Evolutionary conservation across 1,140 invertebrate species (phyloP), one percentile per base, ranked within the genome.

Genomic region (Drosophila tristis): DNA sequence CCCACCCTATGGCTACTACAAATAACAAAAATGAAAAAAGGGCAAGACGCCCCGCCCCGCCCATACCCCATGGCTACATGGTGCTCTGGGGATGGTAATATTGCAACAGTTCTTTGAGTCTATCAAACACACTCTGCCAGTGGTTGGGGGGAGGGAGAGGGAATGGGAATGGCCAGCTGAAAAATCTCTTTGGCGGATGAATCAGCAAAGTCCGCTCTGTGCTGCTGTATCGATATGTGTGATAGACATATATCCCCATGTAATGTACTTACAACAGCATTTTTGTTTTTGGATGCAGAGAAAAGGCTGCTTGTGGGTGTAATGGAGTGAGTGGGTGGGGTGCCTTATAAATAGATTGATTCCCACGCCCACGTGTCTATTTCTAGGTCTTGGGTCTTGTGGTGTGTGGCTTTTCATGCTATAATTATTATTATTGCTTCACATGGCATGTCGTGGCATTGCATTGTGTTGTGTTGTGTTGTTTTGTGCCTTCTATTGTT

Each of bases 351-450:
- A 87, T 89, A 87, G 82, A 89, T 73, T 68, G 44, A 81, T 75
- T 85, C 82, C 84, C 82, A 87, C 82, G 82, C 82, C 84, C 82
- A 87, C 84, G 75, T 89, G 75, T 89, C 82, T 87, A 87, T 87
- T 87, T 87, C 82, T 86, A 87, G 82, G 81, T 81, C 81, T 76
- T 50, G 67, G 61, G 51, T 20, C 20, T 20, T 20, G 47, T 64
- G 35, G 61, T 61, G 26, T 66, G 65, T 47, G 56, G 48, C 44
- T 78, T 78, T 78, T 68, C 47, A 75, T 68, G 35, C 2, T 20
- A 2, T 54, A 66, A 57, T 70, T 68, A 55, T 71, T 61, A 5
- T 13, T 49, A 43, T 66, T 79, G 45, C 29, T 81, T 78, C 54
- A 58, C 64, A 70, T 70, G 66, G 64, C 66, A 70, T 35, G 20